Evolutionary conservation across 2,888 invertebrate genomes (phyloP).

Genomic region (Ypsolopha sequella): DNA sequence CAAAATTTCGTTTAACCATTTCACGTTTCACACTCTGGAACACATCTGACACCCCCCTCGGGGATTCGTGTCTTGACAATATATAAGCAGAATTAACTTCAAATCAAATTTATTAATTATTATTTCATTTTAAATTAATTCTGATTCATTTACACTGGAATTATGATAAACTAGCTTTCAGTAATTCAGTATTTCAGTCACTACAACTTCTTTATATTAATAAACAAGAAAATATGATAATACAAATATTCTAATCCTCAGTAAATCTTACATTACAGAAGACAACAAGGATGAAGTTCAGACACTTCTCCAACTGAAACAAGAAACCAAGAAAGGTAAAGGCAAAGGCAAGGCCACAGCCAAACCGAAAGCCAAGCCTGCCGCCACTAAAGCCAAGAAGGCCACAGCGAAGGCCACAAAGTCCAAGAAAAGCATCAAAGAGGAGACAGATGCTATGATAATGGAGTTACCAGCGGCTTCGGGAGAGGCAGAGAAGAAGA

Average conservation of each 20-base stretch:
- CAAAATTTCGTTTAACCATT: no score
- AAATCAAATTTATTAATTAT: no score
- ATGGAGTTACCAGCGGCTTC: background rate
- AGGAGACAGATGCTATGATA: conserved; percentile 9
- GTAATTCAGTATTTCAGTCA: no score
- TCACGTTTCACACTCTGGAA: no score
- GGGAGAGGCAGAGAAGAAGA: conserved; percentile 4
- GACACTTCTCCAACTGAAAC: background rate
- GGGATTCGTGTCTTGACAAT: no score
- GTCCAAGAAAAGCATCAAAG: conserved; percentile 4
- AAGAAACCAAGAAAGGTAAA: conserved; percentile 3
- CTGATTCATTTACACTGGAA: no score
- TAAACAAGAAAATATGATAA: background rate
- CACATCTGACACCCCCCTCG: no score
- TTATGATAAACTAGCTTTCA: no score
- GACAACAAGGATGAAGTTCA: background rate
- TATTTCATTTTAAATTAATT: no score
- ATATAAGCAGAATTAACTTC: no score
- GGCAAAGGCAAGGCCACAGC: conserved; percentile 8
- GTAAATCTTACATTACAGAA: background rate
- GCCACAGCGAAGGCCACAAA: conserved; percentile 2
- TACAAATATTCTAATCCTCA: background rate
- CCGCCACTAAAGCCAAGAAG: conserved; percentile 5
- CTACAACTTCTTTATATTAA: background rate
- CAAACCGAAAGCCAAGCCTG: conserved; percentile 1